Base-by-base conservation (phyloP, 2,797 vertebrate genomes). In the Cephalopachus bancanus region DNA sequence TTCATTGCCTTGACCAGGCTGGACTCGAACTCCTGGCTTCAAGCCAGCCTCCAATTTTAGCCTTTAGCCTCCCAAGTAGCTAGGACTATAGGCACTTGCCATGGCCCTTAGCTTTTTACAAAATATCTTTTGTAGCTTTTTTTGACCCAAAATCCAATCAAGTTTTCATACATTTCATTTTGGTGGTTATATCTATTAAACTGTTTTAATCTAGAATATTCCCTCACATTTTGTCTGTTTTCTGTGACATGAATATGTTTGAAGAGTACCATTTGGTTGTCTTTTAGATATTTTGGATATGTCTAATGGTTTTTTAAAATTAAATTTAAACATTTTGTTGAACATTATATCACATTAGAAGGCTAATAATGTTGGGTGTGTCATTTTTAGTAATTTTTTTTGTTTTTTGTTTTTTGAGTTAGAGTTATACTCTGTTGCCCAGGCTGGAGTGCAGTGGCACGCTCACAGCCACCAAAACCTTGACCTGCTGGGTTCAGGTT, bases 241-340 rank as follows among this genome's bases (percentile, higher is more conserved):
- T 74, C 71, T 44, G 12, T 74, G 22, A 44, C 5, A 12, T 74
- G 24, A 44, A 11, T 74, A 10, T 76, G 19, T 86, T 71, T 86
- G 64, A n/a, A 86, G 53, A 93, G 74, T 71, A 83, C 26, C 44
- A 8, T 75, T 16, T 15, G 51, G 59, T 59, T 78, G 20, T 85
- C 53, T 93, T 86, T 78, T 78, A 86, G 74, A 69, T 59, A 60
- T 69, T 86, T 62, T 93, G 62, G 83, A 79, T 60, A 9, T 69
- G 53, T 69, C 53, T 33, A 60, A 33, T 93, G 67, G 53, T 86
- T 78, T 86, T 85, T 78, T 79, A 49, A 59, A 37, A 71, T 80
- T 87, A 62, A 30, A 87, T 60, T 79, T 88, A 81, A 93, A 87
- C 30, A 37, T 72, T 80, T 84, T 28, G 59, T 12, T n/a, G 65